Base-by-base conservation (phyloP, 2,797 vertebrate species). In the Bufotes viridis region DNA sequence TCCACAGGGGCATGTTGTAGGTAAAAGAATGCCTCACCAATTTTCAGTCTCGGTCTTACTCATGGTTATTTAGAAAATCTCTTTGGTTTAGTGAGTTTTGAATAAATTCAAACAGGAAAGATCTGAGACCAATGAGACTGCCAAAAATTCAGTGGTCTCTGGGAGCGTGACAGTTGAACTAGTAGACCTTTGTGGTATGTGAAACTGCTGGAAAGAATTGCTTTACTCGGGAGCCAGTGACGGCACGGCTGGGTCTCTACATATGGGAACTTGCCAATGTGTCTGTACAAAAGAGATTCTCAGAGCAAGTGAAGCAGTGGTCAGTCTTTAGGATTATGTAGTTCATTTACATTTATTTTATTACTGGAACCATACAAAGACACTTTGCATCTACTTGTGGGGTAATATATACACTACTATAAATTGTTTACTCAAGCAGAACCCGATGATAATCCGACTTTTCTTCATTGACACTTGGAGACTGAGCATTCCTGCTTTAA, bases 91-190 rank as follows among this genome's bases (percentile, higher is more conserved):
- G 29, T 55, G 34, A 91, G 83, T 84, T 91, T 90, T 90, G 65
- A 91, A 82, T 89, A 87, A 92, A 94, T 91, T 90, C 92, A 93
- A 92, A 94, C 92, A 94, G 94, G 93, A 94, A 94, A 91, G 91
- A 90, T 92, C 90, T 92, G 75, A 94, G 93, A 93, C 92, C 86
- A 84, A 58, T 26, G 17, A 84, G 61, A 14, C 81, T 93, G 92
- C 93, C 93, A 94, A 93, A 87, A 93, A 93, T 91, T 90, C 91
- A 29, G 90, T 93, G 92, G 93, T 93, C 91, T 92, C 91, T 80
- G 34, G 88, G 91, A 92, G 89, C 90, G 76, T 90, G 86, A 87
- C 90, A 90, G 85, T 91, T 89, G 84, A 92, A 83, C 91, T 90
- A 0, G 1, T 60, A 92, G 92, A 92, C 89, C 91, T 87, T 70